Evolutionary conservation across 2,113 vertebrate genomes (phyloP).

Genomic region (Lepisosteus osseus): DNA sequence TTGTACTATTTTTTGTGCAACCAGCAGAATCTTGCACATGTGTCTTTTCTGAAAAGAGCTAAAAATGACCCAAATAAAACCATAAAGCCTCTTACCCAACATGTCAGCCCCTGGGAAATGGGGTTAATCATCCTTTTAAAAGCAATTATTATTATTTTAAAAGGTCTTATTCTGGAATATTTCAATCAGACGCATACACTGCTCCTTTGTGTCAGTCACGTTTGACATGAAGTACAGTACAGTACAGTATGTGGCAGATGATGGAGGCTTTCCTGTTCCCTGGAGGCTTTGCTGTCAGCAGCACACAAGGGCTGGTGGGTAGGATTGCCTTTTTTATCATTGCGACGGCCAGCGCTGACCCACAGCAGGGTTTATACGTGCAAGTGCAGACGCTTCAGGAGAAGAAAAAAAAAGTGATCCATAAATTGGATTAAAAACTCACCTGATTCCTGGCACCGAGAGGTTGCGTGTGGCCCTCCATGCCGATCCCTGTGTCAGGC

Average conservation of each 20-base stretch:
- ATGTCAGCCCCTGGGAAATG: conserved; percentile 23
- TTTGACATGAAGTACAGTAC: conserved; percentile 13
- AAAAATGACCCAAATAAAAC: not conserved
- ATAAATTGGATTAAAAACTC: too few relatives aligned
- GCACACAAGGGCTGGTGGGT: conserved; percentile 25
- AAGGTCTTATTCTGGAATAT: conserved; percentile 30
- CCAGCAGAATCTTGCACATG: not conserved
- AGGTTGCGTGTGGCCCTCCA: too few relatives aligned
- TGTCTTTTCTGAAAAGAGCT: conserved; percentile 3
- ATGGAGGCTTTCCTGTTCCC: not conserved
- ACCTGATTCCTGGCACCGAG: too few relatives aligned
- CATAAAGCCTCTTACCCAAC: conserved; percentile 19
- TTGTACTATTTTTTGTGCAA: not conserved
- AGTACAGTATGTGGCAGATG: conserved; percentile 17
- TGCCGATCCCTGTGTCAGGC: too few relatives aligned
- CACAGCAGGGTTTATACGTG: too few relatives aligned
- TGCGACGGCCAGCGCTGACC: too few relatives aligned
- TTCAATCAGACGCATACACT: conserved; percentile 24
- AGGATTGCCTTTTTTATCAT: conserved; percentile 4
- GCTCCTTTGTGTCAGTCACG: conserved; percentile 24
- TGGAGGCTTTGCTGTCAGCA: not conserved
- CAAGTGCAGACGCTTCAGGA: too few relatives aligned
- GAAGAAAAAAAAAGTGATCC: too few relatives aligned
- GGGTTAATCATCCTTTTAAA: conserved; percentile 33
- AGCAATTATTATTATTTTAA: not conserved